Evolutionary conservation across 2,888 invertebrate genomes (phyloP), one percentile per base, ranked within the genome.

Genomic region (Hipparchia sbordonii): DNA sequence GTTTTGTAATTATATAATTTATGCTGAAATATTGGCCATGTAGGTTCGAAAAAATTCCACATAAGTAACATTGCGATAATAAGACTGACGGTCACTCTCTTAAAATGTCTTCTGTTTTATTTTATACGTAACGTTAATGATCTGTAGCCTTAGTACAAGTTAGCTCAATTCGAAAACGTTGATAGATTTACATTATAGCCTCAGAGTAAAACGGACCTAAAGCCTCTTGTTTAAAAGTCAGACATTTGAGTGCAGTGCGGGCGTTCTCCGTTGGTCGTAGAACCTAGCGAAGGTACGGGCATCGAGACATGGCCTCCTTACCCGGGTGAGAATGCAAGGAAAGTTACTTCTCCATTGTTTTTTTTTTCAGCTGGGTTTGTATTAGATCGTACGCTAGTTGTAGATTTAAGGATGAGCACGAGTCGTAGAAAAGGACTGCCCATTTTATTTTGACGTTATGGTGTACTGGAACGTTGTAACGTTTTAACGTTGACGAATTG

Each of bases 21-120:
- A 93, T 93, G 93, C 92, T 93, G 93, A 91, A 93, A 91, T 91
- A 86, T 85, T 83, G 83, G 83, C 86, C 73, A 71, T 68, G 59
- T 74, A 52, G 72, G 46, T 61, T 60, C 56, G 51, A 69, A 73
- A 63, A 68, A 71, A 76, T 76, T 76, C 75, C 75, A 73, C 73
- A 57, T 70, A 39, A 72, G 67, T 69, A 70, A 73, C 80, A 68
- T 71, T 74, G 65, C 71, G 62, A 71, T 71, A 51, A 76, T 70
- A 77, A 77, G 77, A 77, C 77, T 76, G 77, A 76, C 66, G 80
- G 82, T 80, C 77, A 73, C 63, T 70, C 82, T 85, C 83, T 84
- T 67, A 74, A 73, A 23, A 63, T 73, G 70, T 75, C 69, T 77
- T 72, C 72, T 76, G 63, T 60, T 71, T 61, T 68, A 67, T 63